Evolutionary conservation across 2,888 invertebrate genomes (phyloP).

Genomic region (Chalcis sispes): DNA sequence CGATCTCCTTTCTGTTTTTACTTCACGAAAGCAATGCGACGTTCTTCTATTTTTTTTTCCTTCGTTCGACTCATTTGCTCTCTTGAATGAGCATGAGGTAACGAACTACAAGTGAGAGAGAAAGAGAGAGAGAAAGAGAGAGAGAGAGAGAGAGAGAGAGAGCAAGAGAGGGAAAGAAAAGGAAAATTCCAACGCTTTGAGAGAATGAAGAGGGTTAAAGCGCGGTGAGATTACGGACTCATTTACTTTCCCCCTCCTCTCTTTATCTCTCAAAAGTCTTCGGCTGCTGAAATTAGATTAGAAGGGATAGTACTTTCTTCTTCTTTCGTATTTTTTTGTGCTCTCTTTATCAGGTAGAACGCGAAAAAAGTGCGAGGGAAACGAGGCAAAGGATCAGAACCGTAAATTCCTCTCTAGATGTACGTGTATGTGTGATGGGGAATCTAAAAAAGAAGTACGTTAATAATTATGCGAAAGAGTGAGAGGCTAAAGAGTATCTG

Average conservation of each 20-base stretch:
- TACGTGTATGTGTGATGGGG: not conserved
- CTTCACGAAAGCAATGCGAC: not conserved
- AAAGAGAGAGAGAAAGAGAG: not conserved
- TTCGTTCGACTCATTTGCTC: too few species aligned
- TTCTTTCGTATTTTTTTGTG: too few species aligned
- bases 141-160: not conserved
- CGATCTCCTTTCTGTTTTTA: not conserved
- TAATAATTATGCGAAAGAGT: conserved; percentile 39
- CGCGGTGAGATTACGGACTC: conserved; percentile 51
- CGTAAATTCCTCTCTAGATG: too few species aligned
- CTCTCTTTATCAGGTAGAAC: too few species aligned
- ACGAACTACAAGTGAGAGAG: too few species aligned
- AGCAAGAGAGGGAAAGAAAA: conserved; percentile 21
- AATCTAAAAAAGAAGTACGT: not conserved
- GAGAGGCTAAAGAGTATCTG: too few species aligned
- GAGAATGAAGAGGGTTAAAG: conserved; percentile 41
- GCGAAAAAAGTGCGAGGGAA: conserved; percentile 29
- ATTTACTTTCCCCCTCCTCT: too few species aligned
- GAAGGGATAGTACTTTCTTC: conserved; percentile 35
- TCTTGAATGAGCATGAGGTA: too few species aligned
- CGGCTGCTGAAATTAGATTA: conserved; percentile 56
- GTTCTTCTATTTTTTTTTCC: not conserved
- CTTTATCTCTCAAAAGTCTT: conserved; percentile 55
- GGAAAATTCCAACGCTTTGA: conserved; percentile 5
- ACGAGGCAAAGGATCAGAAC: conserved; percentile 25